These are phyloP conservation scores for Proisotoma minuta DNA, from an alignment of 2,888 invertebrate species.

Conservation along the genomic window DNA sequence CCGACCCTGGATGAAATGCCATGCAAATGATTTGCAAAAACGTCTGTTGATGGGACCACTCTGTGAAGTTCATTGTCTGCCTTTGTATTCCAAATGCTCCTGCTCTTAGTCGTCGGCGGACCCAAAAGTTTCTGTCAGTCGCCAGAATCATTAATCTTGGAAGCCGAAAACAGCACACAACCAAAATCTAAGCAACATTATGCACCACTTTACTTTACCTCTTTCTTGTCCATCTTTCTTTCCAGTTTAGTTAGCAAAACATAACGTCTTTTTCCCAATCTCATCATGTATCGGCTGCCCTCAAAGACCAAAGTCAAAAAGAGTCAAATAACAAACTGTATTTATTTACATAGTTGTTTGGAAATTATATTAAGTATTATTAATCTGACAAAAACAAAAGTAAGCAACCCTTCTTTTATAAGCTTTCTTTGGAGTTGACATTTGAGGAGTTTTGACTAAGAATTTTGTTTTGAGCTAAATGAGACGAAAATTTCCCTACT, in stretches of 20 bases:
- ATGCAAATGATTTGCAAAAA: constrained; percentile 6
- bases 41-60: background rate
- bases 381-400: constrained; percentile 25
- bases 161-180: background rate
- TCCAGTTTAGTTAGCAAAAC: constrained; percentile 1
- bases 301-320: background rate
- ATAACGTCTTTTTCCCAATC: background rate
- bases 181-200: background rate
- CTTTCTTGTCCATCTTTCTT: constrained; percentile 3
- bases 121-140: background rate
- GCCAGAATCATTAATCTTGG: background rate
- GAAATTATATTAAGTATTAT: no score
- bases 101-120: background rate
- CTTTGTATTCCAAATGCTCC: no score
- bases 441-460: background rate
- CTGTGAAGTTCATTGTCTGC: constrained; percentile 3
- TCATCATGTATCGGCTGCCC: background rate
- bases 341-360: no score
- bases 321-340: no score
- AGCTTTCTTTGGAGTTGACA: background rate
- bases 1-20: background rate
- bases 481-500: background rate
- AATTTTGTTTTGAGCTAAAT: constrained; percentile 1
- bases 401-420: constrained; percentile 46
- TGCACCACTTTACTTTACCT: constrained; percentile 5